Evolutionary conservation across 2,113 vertebrate genomes (phyloP).

Genomic region (Uria aalge): DNA sequence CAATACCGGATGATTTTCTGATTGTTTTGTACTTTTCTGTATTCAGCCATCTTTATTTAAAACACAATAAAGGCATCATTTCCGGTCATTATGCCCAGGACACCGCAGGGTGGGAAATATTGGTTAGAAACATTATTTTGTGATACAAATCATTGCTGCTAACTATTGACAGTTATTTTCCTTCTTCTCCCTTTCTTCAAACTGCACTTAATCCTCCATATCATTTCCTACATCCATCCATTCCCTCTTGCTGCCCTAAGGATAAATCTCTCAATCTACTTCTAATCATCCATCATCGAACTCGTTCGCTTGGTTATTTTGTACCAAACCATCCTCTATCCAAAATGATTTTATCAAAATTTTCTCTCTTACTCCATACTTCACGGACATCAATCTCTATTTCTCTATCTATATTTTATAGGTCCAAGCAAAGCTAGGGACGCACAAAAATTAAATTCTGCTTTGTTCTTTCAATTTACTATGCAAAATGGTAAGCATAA

Average conservation of each 20-base stretch:
- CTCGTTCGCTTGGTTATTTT: neutral
- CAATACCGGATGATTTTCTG: neutral
- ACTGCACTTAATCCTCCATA: constrained; percentile 1
- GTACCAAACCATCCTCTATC: neutral
- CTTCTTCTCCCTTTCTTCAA: neutral
- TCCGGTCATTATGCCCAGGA: neutral
- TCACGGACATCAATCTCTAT: neutral
- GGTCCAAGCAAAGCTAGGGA: neutral
- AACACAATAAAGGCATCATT: neutral
- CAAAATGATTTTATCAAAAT: neutral
- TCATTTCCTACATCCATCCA: neutral
- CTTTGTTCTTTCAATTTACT: neutral
- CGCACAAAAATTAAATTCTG: neutral
- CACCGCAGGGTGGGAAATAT: neutral
- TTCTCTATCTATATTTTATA: neutral
- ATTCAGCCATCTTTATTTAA: neutral
- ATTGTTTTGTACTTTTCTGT: neutral
- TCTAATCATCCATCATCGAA: neutral
- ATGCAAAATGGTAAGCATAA: neutral
- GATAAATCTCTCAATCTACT: constrained; percentile 10
- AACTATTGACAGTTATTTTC: neutral
- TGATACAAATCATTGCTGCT: neutral
- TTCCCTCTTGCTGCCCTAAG: neutral
- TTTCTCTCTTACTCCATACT: neutral
- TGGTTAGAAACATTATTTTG: neutral